Evolutionary conservation across 2,888 invertebrate species (phyloP), one percentile per base, ranked within the genome.

Genomic region (Ophion slaviceki): DNA sequence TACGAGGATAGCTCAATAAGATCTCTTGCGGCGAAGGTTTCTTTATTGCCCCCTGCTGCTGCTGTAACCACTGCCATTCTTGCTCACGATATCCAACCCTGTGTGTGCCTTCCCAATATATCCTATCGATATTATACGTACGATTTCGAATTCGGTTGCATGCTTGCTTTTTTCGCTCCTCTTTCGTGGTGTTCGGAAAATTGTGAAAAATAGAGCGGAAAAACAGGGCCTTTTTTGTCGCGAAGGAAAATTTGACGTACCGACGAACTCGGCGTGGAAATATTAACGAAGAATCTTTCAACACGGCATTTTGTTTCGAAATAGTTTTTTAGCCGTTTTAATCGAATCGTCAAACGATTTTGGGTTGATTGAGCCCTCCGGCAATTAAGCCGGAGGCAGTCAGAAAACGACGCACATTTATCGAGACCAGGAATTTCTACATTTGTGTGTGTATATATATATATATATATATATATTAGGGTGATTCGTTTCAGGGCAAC

Each of bases 1-100:
- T 90, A 91, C 89, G 91, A 90, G 89, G 87, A 87, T 88, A 80
- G 87, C 84, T 86, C 85, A 85, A 88, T 89, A 90, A 89, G 88
- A 89, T 87, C 88, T 82, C 86, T 76, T 82, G 79, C 76, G 70
- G 84, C 82, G 76, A 82, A 88, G 84, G 86, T 88, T 87, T 86
- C 88, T 89, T 89, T 89, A 89, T 87, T 88, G 82, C 76, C 78
- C 70, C 53, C 53, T 53, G 53, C 53, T 17, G 17, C 53, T 53
- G 53, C 53, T 53, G 53, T 53, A 53, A 82, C 36, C 66, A 82
- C 78, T 45, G 86, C 62, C 72, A 72, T 61, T 79, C 78, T 72
- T 67, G 14, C 78, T 82, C 76, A 14, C 32, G 64, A 40, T 40
- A 75, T 78, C 53, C 59, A 36, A 71, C 67, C 68, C 66, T 24